Evolutionary conservation across 2,113 vertebrate genomes (phyloP).

Genomic region (Chiloscyllium plagiosum): DNA sequence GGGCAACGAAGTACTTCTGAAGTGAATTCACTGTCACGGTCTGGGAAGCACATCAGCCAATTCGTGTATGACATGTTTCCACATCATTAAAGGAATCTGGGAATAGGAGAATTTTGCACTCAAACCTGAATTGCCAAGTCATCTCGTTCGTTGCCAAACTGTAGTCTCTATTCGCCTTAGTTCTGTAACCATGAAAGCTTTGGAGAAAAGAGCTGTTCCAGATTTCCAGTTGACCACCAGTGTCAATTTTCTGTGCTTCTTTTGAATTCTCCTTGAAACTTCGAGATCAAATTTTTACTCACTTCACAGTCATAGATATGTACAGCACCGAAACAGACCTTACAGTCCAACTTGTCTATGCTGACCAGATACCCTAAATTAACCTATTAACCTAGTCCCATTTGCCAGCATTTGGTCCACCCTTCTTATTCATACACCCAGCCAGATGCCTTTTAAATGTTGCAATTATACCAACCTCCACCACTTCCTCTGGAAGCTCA

Average conservation of each 20-base stretch:
- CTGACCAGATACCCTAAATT: too few species aligned
- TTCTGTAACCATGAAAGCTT: neutral
- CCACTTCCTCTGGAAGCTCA: too few species aligned
- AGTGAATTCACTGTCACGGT: neutral
- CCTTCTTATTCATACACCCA: too few species aligned
- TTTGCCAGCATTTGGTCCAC: too few species aligned
- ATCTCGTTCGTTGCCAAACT: neutral
- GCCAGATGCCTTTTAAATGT: too few species aligned
- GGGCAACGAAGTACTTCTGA: neutral
- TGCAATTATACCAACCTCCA: too few species aligned
- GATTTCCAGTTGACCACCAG: neutral
- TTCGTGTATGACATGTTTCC: neutral
- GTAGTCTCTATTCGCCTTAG: neutral
- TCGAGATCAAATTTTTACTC: neutral
- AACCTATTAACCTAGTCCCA: too few species aligned
- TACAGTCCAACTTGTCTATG: too few species aligned
- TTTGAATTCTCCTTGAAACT: neutral
- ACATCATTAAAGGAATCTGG: neutral
- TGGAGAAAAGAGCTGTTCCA: neutral
- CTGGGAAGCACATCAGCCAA: neutral
- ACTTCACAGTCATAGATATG: neutral
- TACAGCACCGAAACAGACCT: too few species aligned
- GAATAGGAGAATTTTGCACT: neutral
- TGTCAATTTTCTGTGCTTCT: neutral
- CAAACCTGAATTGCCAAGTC: neutral